phyloP scores from a whole-genome alignment of 2,113 vertebrate species.

The Silurus glanis region DNA sequence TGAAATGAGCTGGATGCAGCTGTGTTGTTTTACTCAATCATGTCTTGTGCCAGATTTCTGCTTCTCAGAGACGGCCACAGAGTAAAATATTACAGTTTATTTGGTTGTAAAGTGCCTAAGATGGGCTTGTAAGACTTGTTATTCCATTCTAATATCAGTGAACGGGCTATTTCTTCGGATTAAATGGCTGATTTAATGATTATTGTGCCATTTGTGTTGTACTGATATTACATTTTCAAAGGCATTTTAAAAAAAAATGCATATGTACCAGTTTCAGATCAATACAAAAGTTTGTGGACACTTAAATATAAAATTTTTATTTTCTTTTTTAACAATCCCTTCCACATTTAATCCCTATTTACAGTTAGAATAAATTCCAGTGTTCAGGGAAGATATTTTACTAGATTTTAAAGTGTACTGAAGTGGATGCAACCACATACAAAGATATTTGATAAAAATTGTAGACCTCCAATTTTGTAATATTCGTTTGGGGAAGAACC shows the following conservation, averaged over 20 bases:
- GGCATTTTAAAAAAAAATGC: neutral
- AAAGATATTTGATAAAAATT: too few species aligned
- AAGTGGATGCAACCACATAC: too few species aligned
- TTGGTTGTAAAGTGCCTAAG: neutral
- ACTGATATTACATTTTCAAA: neutral
- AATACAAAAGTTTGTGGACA: neutral
- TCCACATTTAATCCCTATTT: too few species aligned
- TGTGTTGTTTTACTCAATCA: constrained; percentile 53
- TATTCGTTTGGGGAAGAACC: too few species aligned
- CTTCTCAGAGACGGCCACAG: constrained; percentile 59
- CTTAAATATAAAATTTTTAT: too few species aligned
- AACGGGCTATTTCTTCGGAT: neutral
- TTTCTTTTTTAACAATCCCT: too few species aligned
- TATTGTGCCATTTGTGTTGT: neutral
- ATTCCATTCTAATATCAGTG: neutral
- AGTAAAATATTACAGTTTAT: constrained; percentile 51
- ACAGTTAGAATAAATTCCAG: too few species aligned
- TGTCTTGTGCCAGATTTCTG: constrained; percentile 62
- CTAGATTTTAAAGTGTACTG: too few species aligned
- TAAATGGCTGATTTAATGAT: neutral
- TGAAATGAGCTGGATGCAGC: constrained; percentile 53
- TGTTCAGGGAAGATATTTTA: too few species aligned
- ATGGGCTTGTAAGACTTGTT: neutral
- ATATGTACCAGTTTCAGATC: neutral
- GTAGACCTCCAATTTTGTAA: too few species aligned